Conservation (phyloP, 2,113 vertebrate species). For the Cettia cetti region DNA sequence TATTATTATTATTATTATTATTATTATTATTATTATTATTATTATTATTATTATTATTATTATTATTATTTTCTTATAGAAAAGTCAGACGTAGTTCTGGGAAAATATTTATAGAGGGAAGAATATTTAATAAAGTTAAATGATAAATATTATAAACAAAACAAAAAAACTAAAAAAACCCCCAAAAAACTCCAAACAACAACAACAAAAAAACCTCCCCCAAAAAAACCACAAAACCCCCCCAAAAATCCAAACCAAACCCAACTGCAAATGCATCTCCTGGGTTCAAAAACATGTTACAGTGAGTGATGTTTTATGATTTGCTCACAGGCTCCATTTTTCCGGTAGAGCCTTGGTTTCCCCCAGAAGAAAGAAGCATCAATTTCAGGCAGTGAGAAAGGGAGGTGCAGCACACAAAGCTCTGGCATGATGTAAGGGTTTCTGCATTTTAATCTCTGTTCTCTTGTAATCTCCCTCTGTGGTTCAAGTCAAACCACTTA, state of each 20-base stretch:
- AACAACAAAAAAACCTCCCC: neutral
- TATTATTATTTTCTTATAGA: neutral
- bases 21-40: no score
- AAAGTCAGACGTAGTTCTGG: neutral
- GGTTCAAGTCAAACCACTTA: conserved; percentile 62
- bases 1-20: no score
- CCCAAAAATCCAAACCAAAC: neutral
- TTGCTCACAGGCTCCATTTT: neutral
- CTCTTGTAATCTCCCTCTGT: conserved; percentile 58
- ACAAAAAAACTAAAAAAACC: neutral
- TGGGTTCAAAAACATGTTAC: neutral
- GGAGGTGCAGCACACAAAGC: neutral
- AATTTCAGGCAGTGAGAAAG: neutral
- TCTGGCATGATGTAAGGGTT: conserved; percentile 39
- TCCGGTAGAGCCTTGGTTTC: neutral
- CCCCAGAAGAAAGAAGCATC: conserved; percentile 3
- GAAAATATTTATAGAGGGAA: neutral
- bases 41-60: no score
- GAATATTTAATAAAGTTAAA: neutral
- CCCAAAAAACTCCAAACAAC: no score
- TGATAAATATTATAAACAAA: neutral
- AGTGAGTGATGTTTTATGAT: neutral
- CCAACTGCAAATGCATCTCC: neutral
- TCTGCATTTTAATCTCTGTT: conserved; percentile 59
- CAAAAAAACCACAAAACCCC: neutral